Base-by-base conservation (phyloP, 2,113 vertebrate genomes). In the Notechis scutatus region DNA sequence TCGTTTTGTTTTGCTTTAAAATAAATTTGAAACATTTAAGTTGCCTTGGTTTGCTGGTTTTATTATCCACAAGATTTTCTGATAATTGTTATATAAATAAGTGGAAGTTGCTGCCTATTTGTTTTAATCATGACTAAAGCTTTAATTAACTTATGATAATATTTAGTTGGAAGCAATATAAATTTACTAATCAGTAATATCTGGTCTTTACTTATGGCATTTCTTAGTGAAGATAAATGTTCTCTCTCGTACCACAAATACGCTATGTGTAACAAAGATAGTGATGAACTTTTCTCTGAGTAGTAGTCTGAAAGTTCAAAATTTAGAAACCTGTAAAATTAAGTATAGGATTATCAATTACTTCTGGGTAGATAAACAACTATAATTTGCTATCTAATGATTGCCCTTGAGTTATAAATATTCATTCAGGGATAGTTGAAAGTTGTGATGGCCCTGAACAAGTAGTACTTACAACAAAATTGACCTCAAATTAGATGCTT, bases 121-220 rank as follows among this genome's bases (percentile, higher is more conserved):
- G 7, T 90, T 34, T 45, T 24, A 92, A 93, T 11, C 34, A 57
- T 0, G 7, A 94, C 56, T 94, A 94, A 85, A 85, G 26, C 64
- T 91, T 93, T 23, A 29, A 7, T 69, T 94, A 87, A 54, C 29
- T 59, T 85, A 88, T 90, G 92, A 90, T 59, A 93, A 89, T 15
- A 88, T 94, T 92, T 94, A 0, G 7, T 91, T 18, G 61, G 94
- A 34, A 59, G 90, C 92, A 69, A 89, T 88, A 11, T 89, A 88
- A 56, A 88, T 88, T 20, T 88, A 87, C 14, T 23, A 26, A 24
- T 50, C 85, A 29, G 85, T 50, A 87, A 26, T 87, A 87, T 47
- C 5, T 74, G 64, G 29, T 74, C 14, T 34, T 74, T 74, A 5
- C 4, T 34, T 1, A 34, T 74, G 64, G 14, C 29, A 34, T 34